Percentiles rank a stretch among this genome's conserved stretches.
Conservation (phyloP, 1,140 invertebrate genomes). For the Bombus terrestris region DNA sequence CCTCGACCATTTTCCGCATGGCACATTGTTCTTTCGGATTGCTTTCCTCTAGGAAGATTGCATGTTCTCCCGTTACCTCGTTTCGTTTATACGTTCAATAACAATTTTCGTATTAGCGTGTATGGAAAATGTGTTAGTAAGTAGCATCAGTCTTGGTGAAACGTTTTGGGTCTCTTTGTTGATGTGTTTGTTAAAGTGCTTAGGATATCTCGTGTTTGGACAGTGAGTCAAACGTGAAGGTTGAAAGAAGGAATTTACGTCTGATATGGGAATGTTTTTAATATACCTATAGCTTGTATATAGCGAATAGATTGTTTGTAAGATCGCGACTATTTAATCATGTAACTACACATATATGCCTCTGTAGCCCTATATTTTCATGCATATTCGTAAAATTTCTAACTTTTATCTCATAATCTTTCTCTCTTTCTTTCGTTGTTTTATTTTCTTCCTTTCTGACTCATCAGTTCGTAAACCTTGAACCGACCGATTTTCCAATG, state of each 20-base stretch:
- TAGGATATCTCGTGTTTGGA: conserved; percentile 4
- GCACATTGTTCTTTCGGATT: conserved; percentile 58
- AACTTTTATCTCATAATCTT: neutral
- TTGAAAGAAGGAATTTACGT: conserved; percentile 6
- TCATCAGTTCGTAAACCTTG: neutral
- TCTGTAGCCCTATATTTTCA: neutral
- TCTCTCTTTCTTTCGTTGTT: neutral
- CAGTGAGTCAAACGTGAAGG: conserved; percentile 4
- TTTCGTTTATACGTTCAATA: neutral
- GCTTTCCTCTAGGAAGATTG: conserved; percentile 4
- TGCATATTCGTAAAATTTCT: neutral
- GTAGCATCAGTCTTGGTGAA: neutral
- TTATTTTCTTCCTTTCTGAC: neutral
- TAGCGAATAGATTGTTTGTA: neutral
- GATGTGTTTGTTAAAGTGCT: neutral
- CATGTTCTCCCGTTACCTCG: conserved; percentile 1
- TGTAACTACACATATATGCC: neutral
- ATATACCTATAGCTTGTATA: neutral
- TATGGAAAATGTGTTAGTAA: neutral
- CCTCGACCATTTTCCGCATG: conserved; percentile 67
- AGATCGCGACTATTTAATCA: neutral
- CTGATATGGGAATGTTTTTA: neutral
- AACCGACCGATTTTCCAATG: conserved; percentile 17
- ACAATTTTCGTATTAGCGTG: neutral
- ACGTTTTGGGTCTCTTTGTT: neutral